Percentiles rank a stretch among this genome's conserved stretches.
These are phyloP conservation scores for Denticeps clupeoides DNA, from an alignment of 2,797 vertebrate genomes.

Conservation along the genomic window DNA sequence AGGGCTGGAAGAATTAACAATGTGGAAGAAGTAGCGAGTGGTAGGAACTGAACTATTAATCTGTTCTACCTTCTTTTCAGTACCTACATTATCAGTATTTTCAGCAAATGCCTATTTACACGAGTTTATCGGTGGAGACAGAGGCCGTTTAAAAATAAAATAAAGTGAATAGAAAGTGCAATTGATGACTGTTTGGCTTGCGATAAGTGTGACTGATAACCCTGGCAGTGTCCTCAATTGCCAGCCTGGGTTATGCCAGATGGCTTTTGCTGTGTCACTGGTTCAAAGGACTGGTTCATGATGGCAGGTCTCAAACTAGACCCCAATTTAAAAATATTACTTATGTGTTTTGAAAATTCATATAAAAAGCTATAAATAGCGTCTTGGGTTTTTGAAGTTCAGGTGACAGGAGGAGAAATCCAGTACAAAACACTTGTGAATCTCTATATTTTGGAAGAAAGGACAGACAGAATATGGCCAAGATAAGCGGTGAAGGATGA, in stretches of 20 bases:
- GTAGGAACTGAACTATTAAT: slow-evolving; percentile 47
- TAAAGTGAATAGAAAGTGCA: slow-evolving; percentile 6
- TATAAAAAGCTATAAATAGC: no score
- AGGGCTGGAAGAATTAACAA: slow-evolving; percentile 60
- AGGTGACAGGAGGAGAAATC: slow-evolving; percentile 18
- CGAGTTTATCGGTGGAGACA: slow-evolving; percentile 35
- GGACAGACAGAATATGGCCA: no score
- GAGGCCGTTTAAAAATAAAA: slow-evolving; percentile 35
- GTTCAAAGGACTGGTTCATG: no score
- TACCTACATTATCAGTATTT: slow-evolving; percentile 45
- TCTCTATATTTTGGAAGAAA: slow-evolving; percentile 22
- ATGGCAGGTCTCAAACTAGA: no score
- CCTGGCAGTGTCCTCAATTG: slow-evolving; percentile 21
- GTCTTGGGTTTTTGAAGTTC: slow-evolving; percentile 10
- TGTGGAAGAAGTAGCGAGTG: slow-evolving; percentile 52
- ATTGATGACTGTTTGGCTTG: slow-evolving; percentile 9
- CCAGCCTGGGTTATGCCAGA: no score
- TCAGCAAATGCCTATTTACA: slow-evolving; percentile 42
- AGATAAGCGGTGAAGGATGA: slow-evolving; percentile 32
- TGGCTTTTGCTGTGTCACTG: no score
- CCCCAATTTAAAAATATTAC: no score
- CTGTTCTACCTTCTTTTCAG: slow-evolving; percentile 39
- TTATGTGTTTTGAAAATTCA: no score
- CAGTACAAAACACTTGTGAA: slow-evolving; percentile 15
- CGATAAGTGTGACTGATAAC: slow-evolving; percentile 32